Conservation (phyloP, 2,113 vertebrate species). For the Recurvirostra avosetta region DNA sequence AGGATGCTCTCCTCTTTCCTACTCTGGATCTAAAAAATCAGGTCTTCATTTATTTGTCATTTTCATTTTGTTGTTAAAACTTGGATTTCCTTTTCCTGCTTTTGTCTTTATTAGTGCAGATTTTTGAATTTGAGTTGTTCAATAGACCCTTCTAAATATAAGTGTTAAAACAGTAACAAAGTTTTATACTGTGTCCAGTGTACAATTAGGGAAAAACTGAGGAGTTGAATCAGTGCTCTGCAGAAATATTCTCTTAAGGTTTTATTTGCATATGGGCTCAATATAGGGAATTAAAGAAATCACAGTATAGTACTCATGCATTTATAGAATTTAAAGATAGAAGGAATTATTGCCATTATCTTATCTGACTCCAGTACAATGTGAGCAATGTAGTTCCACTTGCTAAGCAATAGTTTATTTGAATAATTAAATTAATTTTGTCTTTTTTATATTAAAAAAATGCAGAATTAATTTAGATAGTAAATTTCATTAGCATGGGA, state of each 20-base stretch:
- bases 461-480: neutral
- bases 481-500: neutral
- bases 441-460: neutral
- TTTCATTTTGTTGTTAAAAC: conserved; percentile 28
- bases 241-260: neutral
- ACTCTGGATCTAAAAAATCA: neutral
- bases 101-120: conserved; percentile 5
- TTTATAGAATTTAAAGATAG: neutral
- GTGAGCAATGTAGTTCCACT: neutral
- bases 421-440: neutral
- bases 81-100: conserved; percentile 52
- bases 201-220: neutral
- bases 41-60: neutral
- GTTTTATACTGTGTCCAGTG: neutral
- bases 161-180: neutral
- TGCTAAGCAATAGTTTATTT: neutral
- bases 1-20: conserved; percentile 39
- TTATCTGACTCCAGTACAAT: neutral
- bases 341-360: neutral
- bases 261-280: neutral
- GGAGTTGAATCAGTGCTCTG: neutral
- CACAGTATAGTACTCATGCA: neutral
- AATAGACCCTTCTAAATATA: neutral
- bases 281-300: neutral
- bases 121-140: neutral